Conservation (phyloP, 2,888 invertebrate species). For the Capitulum mitella region DNA sequence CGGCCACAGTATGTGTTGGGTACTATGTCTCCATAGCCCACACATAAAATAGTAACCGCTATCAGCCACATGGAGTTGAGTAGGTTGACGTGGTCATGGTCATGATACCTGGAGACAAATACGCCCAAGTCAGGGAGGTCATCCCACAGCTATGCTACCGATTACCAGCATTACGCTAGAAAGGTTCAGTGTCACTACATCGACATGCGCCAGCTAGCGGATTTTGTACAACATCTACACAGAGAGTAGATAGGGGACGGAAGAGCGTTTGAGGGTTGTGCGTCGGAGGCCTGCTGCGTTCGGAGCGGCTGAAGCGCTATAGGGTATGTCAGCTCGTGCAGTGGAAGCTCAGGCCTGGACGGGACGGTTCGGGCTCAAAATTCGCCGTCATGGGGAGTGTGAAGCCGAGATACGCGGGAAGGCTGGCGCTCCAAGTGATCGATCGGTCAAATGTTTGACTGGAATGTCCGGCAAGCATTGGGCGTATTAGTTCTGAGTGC, state of each 20-base stretch:
- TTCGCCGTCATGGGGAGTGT: not conserved
- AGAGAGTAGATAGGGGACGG: not conserved
- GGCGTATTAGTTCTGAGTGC: constrained; percentile 11
- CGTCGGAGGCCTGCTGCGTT: not conserved
- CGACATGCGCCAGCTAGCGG: constrained; percentile 2
- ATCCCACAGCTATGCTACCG: constrained; percentile 6
- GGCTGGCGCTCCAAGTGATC: not conserved
- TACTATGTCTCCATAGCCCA: constrained; percentile 99
- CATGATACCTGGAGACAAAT: constrained; percentile 72
- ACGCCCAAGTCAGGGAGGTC: constrained; percentile 21
- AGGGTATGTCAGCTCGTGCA: constrained; percentile 12
- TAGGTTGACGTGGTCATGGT: constrained; percentile 96
- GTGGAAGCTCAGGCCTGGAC: not conserved
- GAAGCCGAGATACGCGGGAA: not conserved
- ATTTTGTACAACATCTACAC: constrained; percentile 18
- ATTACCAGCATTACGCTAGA: not conserved
- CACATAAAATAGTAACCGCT: constrained; percentile 99
- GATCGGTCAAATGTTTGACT: not conserved
- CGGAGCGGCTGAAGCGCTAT: not conserved
- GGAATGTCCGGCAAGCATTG: not conserved
- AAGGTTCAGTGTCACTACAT: not conserved
- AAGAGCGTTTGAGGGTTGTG: not conserved
- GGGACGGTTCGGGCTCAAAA: not conserved
- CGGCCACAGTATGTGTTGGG: constrained; percentile 99
- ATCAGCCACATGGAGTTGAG: constrained; percentile 99